Conservation (phyloP, 2,113 vertebrate species). For the Regulus satrapa region DNA sequence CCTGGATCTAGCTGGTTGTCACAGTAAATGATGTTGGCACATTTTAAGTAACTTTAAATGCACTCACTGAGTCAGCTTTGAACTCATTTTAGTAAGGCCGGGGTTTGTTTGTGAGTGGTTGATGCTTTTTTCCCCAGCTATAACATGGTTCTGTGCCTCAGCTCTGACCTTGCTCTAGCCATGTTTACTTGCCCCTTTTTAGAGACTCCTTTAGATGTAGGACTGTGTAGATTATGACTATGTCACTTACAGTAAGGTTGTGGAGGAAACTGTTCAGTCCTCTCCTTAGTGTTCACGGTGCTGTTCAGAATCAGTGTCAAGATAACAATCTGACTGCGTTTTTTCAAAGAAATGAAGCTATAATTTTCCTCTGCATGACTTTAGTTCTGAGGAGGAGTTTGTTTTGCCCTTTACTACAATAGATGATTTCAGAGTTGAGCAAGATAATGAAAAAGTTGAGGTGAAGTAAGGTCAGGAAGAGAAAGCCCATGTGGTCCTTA, state of each 20-base stretch:
- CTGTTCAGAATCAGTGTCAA: neutral
- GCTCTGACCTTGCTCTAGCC: neutral
- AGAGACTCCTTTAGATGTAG: neutral
- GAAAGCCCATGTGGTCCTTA: neutral
- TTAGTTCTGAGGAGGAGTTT: conserved; percentile 11
- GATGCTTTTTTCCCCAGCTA: neutral
- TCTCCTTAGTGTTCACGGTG: neutral
- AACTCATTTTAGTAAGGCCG: neutral
- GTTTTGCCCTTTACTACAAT: conserved; percentile 3
- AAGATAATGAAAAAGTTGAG: conserved; percentile 13
- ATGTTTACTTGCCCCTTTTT: neutral
- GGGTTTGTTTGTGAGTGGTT: neutral
- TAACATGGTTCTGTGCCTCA: neutral
- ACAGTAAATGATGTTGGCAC: neutral
- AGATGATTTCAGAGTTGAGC: neutral
- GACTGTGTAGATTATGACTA: neutral
- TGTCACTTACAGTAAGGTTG: neutral
- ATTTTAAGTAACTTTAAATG: neutral
- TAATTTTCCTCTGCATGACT: conserved; percentile 1
- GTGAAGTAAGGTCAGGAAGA: conserved; percentile 1
- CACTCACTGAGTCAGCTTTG: neutral
- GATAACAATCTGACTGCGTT: conserved; percentile 27
- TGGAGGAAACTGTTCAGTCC: neutral
- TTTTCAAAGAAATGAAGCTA: conserved; percentile 13
- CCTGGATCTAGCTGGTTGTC: neutral